Percentiles rank a stretch among this genome's conserved stretches.
phyloP scores from a whole-genome alignment of 2,888 invertebrate genomes.

The Dilophus febrilis region DNA sequence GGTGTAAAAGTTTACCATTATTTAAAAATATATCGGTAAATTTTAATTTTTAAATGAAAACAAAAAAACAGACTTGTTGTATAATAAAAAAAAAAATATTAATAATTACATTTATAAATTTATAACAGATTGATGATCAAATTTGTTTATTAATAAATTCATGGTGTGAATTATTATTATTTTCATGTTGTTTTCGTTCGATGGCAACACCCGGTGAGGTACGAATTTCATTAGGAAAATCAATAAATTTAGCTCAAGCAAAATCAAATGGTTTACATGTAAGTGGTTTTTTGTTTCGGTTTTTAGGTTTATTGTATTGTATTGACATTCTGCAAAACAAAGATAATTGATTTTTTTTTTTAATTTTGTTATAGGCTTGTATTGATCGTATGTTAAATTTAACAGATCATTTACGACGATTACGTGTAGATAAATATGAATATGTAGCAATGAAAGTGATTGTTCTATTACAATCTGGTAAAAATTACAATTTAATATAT shows the following conservation, averaged over 20 bases:
- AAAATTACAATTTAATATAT: conserved; percentile 10
- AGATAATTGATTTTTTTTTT: conserved; percentile 2
- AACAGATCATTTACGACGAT: conserved; percentile 75
- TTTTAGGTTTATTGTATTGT: neutral
- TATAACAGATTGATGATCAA: conserved; percentile 84
- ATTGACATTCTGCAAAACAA: neutral
- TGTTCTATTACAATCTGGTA: conserved; percentile 80
- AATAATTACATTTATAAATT: conserved; percentile 10
- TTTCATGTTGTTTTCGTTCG: conserved; percentile 89
- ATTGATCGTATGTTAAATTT: conserved; percentile 90
- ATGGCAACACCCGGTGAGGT: conserved; percentile 82
- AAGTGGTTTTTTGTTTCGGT: no score
- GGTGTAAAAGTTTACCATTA: conserved; percentile 93
- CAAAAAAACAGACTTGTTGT: neutral
- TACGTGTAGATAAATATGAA: conserved; percentile 87
- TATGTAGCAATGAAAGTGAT: conserved; percentile 94
- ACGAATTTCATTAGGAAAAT: conserved; percentile 38
- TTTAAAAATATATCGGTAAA: conserved; percentile 89
- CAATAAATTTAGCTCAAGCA: conserved; percentile 27
- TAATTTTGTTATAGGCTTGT: conserved; percentile 38
- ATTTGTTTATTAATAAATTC: conserved; percentile 92
- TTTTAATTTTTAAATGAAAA: neutral
- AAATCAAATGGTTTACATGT: conserved; percentile 36
- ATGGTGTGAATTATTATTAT: conserved; percentile 85
- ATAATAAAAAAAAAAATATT: conserved; percentile 3